Evolutionary conservation across 2,797 vertebrate species (phyloP).

Genomic region (Sebastes itinus): DNA sequence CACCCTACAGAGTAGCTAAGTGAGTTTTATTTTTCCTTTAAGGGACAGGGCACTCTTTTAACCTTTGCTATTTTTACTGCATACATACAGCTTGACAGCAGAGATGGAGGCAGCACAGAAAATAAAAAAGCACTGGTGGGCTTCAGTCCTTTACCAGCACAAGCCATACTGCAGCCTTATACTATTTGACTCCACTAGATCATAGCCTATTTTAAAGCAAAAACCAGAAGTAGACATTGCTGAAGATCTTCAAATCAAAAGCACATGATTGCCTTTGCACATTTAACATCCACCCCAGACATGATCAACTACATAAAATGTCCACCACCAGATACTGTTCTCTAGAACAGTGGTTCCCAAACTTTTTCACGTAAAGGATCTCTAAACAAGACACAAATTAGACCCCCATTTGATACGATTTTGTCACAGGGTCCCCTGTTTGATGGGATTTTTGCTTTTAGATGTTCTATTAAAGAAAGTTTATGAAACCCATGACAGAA

Average conservation of each 20-base stretch:
- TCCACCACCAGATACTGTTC: neutral
- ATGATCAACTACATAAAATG: neutral
- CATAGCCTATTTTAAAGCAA: neutral
- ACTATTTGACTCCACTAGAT: neutral
- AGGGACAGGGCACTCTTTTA: slow-evolving; percentile 5
- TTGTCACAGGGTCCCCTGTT: too few relatives aligned
- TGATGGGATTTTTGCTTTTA: too few relatives aligned
- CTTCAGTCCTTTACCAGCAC: neutral
- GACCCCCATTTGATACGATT: too few relatives aligned
- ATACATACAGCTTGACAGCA: neutral
- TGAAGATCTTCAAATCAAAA: neutral
- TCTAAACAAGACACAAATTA: too few relatives aligned
- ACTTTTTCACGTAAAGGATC: too few relatives aligned
- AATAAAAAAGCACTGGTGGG: neutral
- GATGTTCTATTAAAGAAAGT: too few relatives aligned
- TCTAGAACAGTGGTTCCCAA: neutral
- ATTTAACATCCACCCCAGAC: too few relatives aligned
- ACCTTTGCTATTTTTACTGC: slow-evolving; percentile 17
- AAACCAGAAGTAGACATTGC: neutral
- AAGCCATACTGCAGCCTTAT: neutral
- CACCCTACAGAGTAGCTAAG: neutral
- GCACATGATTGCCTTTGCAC: neutral
- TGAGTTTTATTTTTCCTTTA: neutral
- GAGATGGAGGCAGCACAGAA: neutral
- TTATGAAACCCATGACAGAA: too few relatives aligned